Conservation (phyloP, 2,888 invertebrate species). For the Argyra leucocephala region DNA sequence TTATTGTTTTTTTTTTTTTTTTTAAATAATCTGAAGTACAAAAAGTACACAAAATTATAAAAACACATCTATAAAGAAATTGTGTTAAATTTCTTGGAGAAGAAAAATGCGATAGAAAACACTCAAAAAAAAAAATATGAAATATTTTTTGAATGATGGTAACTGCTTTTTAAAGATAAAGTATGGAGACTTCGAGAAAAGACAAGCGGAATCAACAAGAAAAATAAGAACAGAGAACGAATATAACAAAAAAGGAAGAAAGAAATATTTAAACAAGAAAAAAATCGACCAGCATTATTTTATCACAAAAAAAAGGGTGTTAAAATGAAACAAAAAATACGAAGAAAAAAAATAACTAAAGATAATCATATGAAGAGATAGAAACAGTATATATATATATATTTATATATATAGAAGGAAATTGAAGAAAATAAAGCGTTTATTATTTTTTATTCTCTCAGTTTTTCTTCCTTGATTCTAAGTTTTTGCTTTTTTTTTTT, state of each 20-base stretch:
- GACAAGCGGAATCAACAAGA: background rate
- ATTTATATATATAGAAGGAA: no score
- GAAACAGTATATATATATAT: background rate
- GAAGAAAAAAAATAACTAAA: background rate
- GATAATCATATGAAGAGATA: background rate
- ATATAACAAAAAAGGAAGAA: background rate
- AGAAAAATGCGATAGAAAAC: no score
- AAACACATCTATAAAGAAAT: no score
- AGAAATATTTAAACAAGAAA: background rate
- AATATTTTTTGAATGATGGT: background rate
- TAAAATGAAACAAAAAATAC: background rate
- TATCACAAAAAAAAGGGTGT: background rate
- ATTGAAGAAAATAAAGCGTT: background rate
- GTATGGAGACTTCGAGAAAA: background rate
- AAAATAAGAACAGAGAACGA: no score
- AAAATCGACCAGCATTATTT: constrained; percentile 4
- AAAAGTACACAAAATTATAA: no score
- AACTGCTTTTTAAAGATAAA: background rate
- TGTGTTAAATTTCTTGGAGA: no score
- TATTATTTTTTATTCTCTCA: background rate
- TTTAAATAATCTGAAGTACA: no score
- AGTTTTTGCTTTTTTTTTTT: no score
- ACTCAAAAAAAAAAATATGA: background rate
- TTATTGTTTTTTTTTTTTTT: no score
- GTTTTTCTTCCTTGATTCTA: background rate